A percentile compares a stretch with the other conserved stretches of the same genome.
These are phyloP conservation scores for Drosophila algonquin DNA, from an alignment of 2,888 invertebrate species.

Conservation along the genomic window DNA sequence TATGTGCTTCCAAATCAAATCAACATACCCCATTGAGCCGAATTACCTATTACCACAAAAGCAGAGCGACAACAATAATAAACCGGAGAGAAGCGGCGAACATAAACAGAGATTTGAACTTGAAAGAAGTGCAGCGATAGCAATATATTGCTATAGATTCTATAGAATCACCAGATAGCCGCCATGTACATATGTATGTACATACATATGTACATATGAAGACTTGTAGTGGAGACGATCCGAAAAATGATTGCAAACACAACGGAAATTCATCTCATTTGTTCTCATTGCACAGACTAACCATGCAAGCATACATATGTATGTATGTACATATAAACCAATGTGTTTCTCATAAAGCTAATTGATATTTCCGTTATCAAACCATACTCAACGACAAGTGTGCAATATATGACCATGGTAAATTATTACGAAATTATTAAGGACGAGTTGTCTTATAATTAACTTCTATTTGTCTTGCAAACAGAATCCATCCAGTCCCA, in stretches of 20 bases:
- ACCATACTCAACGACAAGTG: conserved; percentile 27
- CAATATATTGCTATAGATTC: too few relatives aligned
- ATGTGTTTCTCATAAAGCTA: not conserved
- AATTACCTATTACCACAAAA: too few relatives aligned
- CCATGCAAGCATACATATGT: not conserved
- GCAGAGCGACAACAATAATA: too few relatives aligned
- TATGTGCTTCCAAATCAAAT: too few relatives aligned
- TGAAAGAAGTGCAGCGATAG: too few relatives aligned
- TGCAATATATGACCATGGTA: conserved; percentile 31
- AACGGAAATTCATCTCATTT: not conserved
- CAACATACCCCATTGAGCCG: too few relatives aligned
- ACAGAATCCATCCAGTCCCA: conserved; percentile 13
- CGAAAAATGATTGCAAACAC: not conserved
- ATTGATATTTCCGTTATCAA: not conserved
- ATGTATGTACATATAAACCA: not conserved
- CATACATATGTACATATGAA: too few relatives aligned
- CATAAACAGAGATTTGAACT: too few relatives aligned
- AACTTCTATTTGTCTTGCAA: conserved; percentile 56
- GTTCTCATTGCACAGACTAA: not conserved
- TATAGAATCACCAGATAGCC: too few relatives aligned
- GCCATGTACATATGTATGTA: too few relatives aligned
- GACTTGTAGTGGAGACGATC: too few relatives aligned
- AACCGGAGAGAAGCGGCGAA: too few relatives aligned
- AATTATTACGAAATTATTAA: conserved; percentile 46
- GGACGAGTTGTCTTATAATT: conserved; percentile 57